These are phyloP conservation scores for Philereme transversata DNA, from an alignment of 2,888 invertebrate species.

Conservation along the genomic window DNA sequence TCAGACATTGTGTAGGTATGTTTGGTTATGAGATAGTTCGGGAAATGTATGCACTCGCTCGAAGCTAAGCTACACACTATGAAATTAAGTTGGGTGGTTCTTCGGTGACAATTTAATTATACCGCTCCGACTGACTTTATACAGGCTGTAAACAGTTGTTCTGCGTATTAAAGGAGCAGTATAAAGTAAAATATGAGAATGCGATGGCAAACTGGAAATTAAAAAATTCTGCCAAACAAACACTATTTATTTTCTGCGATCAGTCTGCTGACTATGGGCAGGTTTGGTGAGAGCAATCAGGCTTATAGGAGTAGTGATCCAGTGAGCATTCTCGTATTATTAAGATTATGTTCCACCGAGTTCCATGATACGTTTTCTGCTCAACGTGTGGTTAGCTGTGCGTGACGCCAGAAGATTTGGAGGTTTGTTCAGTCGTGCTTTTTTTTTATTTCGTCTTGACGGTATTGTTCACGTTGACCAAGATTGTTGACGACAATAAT, in stretches of 20 bases:
- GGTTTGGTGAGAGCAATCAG: too few relatives aligned
- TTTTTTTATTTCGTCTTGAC: too few relatives aligned
- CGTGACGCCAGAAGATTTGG: too few relatives aligned
- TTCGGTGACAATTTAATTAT: slow-evolving; percentile 30
- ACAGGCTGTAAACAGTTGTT: slow-evolving; percentile 23
- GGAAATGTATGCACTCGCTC: slow-evolving; percentile 7
- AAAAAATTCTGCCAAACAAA: slow-evolving; percentile 11
- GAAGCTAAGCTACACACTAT: slow-evolving; percentile 1
- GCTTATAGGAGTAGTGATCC: too few relatives aligned
- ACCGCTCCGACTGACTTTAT: slow-evolving; percentile 19
- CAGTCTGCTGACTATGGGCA: too few relatives aligned
- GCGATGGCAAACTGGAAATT: slow-evolving; percentile 17
- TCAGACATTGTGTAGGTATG: slow-evolving; percentile 41
- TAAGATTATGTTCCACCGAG: too few relatives aligned
- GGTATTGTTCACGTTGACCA: too few relatives aligned
- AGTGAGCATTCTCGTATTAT: too few relatives aligned
- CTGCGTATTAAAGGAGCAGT: slow-evolving; percentile 6
- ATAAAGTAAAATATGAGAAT: slow-evolving; percentile 3
- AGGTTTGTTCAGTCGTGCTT: too few relatives aligned
- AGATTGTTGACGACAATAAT: neutral
- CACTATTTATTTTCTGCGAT: neutral
- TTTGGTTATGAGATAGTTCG: slow-evolving; percentile 4
- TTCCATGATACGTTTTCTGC: too few relatives aligned
- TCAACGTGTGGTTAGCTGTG: too few relatives aligned
- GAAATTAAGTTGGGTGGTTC: slow-evolving; percentile 21